These are phyloP conservation scores for Papilio helenus DNA, from an alignment of 1,140 invertebrate species.

Conservation along the genomic window DNA sequence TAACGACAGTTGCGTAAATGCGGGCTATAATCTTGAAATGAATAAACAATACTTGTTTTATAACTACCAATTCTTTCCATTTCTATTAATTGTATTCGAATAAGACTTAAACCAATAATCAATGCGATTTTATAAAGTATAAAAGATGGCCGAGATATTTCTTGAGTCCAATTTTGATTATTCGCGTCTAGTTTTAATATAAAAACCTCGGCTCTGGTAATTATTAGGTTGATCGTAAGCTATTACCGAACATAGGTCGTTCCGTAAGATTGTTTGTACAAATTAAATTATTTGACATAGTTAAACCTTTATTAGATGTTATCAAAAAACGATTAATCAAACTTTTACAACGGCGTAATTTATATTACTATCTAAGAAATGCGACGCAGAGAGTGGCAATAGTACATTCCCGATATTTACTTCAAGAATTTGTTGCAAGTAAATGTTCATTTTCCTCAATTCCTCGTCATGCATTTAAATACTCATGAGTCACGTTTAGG, in stretches of 20 bases:
- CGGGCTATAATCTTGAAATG: conserved; percentile 32
- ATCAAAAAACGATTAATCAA: not conserved
- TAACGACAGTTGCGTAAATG: conserved; percentile 1
- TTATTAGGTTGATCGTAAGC: not conserved
- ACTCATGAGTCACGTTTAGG: not conserved
- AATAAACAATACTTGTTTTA: not conserved
- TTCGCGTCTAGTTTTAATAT: not conserved
- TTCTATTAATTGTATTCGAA: not conserved
- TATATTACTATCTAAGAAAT: not conserved
- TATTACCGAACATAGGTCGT: not conserved
- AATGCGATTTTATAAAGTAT: too few species aligned
- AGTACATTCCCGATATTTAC: not conserved
- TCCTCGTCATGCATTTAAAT: not conserved
- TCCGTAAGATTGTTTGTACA: not conserved
- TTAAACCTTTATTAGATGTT: not conserved
- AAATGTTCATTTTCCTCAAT: conserved; percentile 5
- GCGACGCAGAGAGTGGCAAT: too few species aligned
- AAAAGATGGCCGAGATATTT: not conserved
- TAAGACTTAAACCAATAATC: not conserved
- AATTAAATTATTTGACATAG: not conserved
- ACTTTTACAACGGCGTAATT: not conserved
- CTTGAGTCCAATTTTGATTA: not conserved
- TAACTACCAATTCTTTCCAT: not conserved
- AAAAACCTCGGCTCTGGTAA: not conserved
- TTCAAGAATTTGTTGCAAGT: not conserved